These are phyloP conservation scores for Atta texana DNA, from an alignment of 1,140 invertebrate genomes.

Conservation along the genomic window DNA sequence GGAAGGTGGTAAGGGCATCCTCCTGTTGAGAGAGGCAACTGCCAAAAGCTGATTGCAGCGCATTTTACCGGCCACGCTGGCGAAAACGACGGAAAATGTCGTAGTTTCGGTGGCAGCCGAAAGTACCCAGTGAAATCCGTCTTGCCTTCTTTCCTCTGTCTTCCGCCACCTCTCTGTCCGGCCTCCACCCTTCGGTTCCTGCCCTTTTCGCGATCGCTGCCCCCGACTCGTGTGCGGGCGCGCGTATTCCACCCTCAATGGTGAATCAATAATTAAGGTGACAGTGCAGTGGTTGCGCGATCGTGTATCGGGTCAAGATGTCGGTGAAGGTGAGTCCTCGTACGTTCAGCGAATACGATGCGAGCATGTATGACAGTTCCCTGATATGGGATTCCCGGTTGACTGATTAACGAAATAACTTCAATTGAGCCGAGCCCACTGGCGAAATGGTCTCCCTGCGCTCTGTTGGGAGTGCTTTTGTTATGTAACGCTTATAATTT, in stretches of 20 bases:
- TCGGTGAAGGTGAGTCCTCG: constrained; percentile 83
- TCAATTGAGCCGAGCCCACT: not conserved
- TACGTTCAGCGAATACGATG: constrained; percentile 12
- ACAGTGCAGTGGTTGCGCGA: constrained; percentile 74
- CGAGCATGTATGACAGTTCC: not conserved
- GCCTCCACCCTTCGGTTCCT: not conserved
- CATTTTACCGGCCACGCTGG: constrained; percentile 56
- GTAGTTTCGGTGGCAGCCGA: constrained; percentile 21
- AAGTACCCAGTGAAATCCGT: constrained; percentile 12
- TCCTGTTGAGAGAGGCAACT: constrained; percentile 64
- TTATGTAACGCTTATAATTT: constrained; percentile 42
- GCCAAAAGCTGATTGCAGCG: constrained; percentile 54
- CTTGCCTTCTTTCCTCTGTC: not conserved
- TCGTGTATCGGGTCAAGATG: constrained; percentile 78
- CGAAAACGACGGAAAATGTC: constrained; percentile 72
- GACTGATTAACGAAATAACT: not conserved
- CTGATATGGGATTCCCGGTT: not conserved
- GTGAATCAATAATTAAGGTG: constrained; percentile 75
- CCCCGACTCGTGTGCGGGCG: constrained; percentile 3
- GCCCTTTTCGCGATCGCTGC: not conserved
- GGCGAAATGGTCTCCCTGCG: not conserved
- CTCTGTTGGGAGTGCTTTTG: not conserved
- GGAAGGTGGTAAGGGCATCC: constrained; percentile 76
- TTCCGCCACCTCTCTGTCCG: not conserved
- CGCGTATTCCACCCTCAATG: constrained; percentile 55